A percentile compares a stretch with the other conserved stretches of the same genome.
phyloP scores from a whole-genome alignment of 2,113 vertebrate genomes.

The Glaucomys volans region DNA sequence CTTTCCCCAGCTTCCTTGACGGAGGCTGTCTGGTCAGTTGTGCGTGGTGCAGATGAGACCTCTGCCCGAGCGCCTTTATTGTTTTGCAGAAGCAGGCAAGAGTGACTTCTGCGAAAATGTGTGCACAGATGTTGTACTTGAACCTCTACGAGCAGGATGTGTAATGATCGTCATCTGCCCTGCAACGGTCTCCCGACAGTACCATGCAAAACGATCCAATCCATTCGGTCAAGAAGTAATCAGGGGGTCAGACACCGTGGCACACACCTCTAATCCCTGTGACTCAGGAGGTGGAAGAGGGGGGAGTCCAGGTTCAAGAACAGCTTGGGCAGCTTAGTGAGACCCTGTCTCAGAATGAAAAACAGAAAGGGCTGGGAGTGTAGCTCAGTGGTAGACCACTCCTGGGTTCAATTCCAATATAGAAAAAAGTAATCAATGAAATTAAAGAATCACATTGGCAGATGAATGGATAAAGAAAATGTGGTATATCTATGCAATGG shows the following conservation, averaged over 20 bases:
- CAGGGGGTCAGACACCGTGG: no score
- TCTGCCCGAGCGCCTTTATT: rapidly evolving
- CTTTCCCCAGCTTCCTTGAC: rapidly evolving
- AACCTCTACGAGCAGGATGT: rapidly evolving
- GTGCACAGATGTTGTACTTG: rapidly evolving
- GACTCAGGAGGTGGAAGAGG: no score
- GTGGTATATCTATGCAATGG: no score
- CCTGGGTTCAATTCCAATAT: neutral
- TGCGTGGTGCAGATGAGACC: rapidly evolving
- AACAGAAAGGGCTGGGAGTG: neutral
- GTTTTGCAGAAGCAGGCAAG: neutral
- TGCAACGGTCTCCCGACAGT: neutral
- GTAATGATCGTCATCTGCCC: no score
- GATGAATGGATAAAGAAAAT: no score
- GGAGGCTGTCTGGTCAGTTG: neutral
- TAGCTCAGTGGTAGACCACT: neutral
- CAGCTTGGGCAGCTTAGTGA: no score
- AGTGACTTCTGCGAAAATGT: rapidly evolving
- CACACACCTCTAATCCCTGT: no score
- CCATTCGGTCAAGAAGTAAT: neutral
- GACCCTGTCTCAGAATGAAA: no score
- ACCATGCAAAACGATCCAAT: neutral
- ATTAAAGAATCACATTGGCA: no score
- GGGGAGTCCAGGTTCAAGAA: no score
- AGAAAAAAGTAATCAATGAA: no score